These are phyloP conservation scores for Eira barbara DNA, from an alignment of 2,113 vertebrate species.

Conservation along the genomic window DNA sequence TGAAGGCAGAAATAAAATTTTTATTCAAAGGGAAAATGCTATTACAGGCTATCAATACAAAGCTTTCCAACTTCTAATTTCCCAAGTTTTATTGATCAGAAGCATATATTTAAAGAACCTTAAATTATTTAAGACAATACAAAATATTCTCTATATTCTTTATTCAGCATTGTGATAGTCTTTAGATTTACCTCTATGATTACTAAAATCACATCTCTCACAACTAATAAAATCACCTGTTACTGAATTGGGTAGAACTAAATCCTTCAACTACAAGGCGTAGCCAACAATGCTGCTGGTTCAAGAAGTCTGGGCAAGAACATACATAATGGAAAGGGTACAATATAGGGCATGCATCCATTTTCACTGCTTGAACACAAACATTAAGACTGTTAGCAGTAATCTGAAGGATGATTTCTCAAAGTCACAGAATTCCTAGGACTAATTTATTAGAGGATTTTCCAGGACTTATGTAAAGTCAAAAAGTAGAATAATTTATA, in stretches of 20 bases:
- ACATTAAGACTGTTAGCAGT: background rate
- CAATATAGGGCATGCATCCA: background rate
- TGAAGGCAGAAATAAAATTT: slow-evolving; percentile 40
- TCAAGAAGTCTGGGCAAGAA: background rate
- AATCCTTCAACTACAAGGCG: background rate
- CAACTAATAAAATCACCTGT: background rate
- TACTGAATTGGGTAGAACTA: background rate
- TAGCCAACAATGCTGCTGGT: background rate
- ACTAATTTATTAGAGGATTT: background rate
- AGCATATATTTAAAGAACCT: background rate
- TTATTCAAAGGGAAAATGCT: background rate
- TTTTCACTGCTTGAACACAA: background rate
- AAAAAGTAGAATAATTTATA: background rate
- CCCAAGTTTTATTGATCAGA: background rate
- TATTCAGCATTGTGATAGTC: background rate
- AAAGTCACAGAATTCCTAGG: background rate
- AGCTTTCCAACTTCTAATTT: background rate
- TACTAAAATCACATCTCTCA: background rate
- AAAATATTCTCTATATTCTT: background rate
- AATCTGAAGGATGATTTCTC: background rate
- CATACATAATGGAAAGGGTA: background rate
- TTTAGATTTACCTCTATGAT: background rate
- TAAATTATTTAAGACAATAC: background rate
- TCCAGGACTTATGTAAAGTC: background rate
- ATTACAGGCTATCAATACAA: background rate